Evolutionary conservation across 2,113 vertebrate species (phyloP).

Genomic region (Aspidoscelis tigris): DNA sequence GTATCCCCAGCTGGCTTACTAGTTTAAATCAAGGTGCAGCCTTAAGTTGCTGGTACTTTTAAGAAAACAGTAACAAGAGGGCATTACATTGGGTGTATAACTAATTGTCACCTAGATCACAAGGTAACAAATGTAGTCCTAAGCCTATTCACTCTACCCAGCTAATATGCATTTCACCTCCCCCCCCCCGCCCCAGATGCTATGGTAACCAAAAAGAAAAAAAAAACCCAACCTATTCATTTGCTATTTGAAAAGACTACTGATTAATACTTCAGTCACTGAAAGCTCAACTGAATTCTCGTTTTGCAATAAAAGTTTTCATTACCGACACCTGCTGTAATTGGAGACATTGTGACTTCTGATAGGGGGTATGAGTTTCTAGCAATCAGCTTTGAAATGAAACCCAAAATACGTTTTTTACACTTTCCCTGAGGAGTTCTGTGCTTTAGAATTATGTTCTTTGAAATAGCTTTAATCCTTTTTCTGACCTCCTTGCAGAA

Average conservation of each 20-base stretch:
- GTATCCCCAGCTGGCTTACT: no score
- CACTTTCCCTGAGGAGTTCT: background rate
- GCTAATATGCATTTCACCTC: background rate
- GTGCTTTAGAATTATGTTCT: background rate
- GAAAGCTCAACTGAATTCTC: background rate
- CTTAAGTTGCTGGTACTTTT: background rate
- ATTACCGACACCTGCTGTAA: background rate
- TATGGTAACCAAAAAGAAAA: background rate
- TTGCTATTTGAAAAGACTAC: background rate
- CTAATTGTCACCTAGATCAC: constrained; percentile 20
- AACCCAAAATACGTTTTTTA: background rate
- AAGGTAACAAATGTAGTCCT: constrained; percentile 14
- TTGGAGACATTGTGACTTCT: background rate
- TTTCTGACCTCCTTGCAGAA: background rate
- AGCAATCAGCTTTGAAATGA: background rate
- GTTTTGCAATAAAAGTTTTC: background rate
- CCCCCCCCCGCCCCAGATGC: background rate
- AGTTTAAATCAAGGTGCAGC: no score
- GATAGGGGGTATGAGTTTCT: background rate
- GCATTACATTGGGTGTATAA: background rate
- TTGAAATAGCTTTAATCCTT: background rate
- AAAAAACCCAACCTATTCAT: background rate
- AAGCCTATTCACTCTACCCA: background rate
- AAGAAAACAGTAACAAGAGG: constrained; percentile 12
- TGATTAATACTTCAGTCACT: background rate